These are phyloP conservation scores for Rhagium mordax DNA, from an alignment of 2,888 invertebrate species.

Conservation along the genomic window DNA sequence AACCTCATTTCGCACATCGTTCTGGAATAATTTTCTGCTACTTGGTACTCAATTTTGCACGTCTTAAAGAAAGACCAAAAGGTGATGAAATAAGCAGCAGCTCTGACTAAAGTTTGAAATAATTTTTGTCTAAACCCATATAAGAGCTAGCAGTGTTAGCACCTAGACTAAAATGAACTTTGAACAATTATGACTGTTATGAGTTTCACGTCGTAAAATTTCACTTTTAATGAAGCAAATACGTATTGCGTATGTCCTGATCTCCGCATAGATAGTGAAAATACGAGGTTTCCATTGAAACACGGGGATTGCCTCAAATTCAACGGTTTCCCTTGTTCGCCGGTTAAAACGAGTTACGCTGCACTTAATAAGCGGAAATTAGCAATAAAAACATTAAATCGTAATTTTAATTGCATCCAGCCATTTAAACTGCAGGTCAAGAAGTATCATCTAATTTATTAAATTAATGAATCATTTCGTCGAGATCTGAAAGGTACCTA, in stretches of 20 bases:
- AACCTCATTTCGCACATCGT: no score
- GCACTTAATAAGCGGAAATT: slow-evolving; percentile 34
- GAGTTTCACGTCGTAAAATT: background rate
- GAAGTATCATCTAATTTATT: slow-evolving; percentile 18
- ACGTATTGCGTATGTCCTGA: background rate
- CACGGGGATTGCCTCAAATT: background rate
- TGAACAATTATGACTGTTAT: no score
- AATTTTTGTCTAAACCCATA: no score
- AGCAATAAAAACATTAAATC: slow-evolving; percentile 38
- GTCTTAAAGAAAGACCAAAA: no score
- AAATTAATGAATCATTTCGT: slow-evolving; percentile 25
- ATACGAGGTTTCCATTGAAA: background rate
- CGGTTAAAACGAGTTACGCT: background rate
- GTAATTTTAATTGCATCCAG: slow-evolving; percentile 32
- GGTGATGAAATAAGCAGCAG: no score
- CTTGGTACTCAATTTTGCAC: no score
- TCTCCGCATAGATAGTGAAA: background rate
- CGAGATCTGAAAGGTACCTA: background rate
- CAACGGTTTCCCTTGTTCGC: background rate
- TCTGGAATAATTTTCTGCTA: no score
- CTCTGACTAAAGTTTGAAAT: no score
- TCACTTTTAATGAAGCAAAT: background rate
- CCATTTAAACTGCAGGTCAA: slow-evolving; percentile 28
- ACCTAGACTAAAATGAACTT: no score
- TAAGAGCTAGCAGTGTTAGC: no score